A percentile compares a stretch with the other conserved stretches of the same genome.
Evolutionary conservation across 2,113 vertebrate genomes (phyloP).

Genomic region (Etheostoma spectabile): DNA sequence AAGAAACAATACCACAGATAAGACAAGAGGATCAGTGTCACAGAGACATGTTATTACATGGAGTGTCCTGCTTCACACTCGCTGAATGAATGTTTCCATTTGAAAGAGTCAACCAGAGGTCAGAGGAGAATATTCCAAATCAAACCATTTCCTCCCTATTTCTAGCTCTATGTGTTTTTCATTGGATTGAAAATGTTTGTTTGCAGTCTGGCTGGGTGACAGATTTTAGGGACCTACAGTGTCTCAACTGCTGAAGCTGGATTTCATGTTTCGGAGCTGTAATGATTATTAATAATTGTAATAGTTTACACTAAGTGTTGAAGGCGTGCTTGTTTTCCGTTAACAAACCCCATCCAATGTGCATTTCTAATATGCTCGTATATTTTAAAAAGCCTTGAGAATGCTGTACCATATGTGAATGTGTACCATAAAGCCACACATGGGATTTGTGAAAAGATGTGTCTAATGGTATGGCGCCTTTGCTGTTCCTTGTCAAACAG

Average conservation of each 20-base stretch:
- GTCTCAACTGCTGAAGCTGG: conserved; percentile 24
- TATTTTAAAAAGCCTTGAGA: conserved; percentile 5
- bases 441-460: conserved; percentile 4
- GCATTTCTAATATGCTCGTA: conserved; percentile 20
- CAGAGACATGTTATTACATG: conserved; percentile 47
- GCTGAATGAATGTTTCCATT: conserved; percentile 38
- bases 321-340: conserved; percentile 40
- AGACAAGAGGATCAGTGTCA: conserved; percentile 42
- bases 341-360: conserved; percentile 16
- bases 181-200: conserved; percentile 35
- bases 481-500: conserved; percentile 46
- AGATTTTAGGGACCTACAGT: conserved; percentile 37
- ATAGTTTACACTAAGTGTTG: conserved; percentile 49
- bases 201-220: conserved; percentile 17
- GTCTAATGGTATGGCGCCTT: conserved; percentile 1
- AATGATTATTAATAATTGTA: conserved; percentile 15
- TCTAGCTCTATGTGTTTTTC: conserved; percentile 20
- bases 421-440: not conserved
- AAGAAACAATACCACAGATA: conserved; percentile 43
- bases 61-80: conserved; percentile 15
- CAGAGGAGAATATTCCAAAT: conserved; percentile 42
- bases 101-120: conserved; percentile 33
- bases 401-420: not conserved
- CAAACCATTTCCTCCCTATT: conserved; percentile 9
- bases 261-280: conserved; percentile 50